Evolutionary conservation across 2,797 vertebrate genomes (phyloP), one percentile per base, ranked within the genome.

Genomic region (Philypnodon macrostomus): DNA sequence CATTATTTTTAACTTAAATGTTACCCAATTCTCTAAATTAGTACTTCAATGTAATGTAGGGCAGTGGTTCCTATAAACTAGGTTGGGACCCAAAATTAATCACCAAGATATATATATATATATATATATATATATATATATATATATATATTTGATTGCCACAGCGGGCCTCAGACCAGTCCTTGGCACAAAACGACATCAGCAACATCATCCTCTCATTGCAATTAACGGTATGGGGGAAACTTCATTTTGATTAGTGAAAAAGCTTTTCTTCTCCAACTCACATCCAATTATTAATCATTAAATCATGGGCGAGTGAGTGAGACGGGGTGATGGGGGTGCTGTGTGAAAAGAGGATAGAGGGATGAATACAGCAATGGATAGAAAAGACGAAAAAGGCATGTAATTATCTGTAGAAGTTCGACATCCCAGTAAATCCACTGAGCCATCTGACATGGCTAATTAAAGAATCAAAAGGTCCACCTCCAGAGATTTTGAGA

Each of bases 281-380:
- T 93, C 92, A 92, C 93, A 95, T 94, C 90, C 92, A 92, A n/a
- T 95, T 95, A 96, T 96, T 95, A 97, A 95, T 95, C 92, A 95
- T 93, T 92, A 93, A 93, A 94, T 96, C 93, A 92, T 92, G 71
- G 59, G 80, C 80, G 77, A 79, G 78, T 84, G 84, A 85, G 71
- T 92, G 76, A 82, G 80, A 77, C 62, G 70, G 75, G 73, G 79
- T 66, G 56, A 51, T 26, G 48, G 32, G 31, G 26, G 35, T 27
- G 44, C 58, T 26, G 23, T 23, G 71, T 56, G 70, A 61, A 72
- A 56, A 56, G 49, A 66, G 65, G 64, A 67, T 57, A 63, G 70
- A 75, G 47, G 60, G 70, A 74, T 63, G 68, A 55, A 78, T 49
- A 56, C 50, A 63, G 66, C 58, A 32, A 40, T 46, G 48, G 67